These are phyloP conservation scores for Drosophila subsilvestris DNA, from an alignment of 2,888 invertebrate genomes.

Conservation along the genomic window DNA sequence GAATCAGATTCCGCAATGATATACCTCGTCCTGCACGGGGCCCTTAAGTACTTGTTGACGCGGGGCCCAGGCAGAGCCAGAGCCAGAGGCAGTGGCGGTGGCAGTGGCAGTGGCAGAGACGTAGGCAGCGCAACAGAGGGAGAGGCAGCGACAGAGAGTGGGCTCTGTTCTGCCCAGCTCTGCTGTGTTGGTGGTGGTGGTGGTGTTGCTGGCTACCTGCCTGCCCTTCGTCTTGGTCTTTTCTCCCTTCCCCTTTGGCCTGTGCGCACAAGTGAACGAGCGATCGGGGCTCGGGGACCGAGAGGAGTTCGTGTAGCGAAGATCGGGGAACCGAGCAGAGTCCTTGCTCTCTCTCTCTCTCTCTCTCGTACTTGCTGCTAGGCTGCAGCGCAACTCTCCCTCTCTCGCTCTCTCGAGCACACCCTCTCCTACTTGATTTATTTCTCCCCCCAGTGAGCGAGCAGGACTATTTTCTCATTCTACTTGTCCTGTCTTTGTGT, in stretches of 20 bases:
- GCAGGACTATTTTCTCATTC: conserved; percentile 24
- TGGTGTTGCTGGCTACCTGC: conserved; percentile 30
- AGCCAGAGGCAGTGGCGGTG: conserved; percentile 19
- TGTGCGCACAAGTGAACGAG: conserved; percentile 55
- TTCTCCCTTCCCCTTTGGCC: conserved; percentile 37
- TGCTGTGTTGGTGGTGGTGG: conserved; percentile 7
- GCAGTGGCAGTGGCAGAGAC: conserved; percentile 17
- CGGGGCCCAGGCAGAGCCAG: conserved; percentile 21
- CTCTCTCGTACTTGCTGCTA: conserved; percentile 16
- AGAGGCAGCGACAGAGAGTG: not conserved
- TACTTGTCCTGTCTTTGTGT: conserved; percentile 59
- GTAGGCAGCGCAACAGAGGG: conserved; percentile 24
- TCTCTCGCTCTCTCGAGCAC: conserved; percentile 3
- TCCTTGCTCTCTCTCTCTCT: conserved; percentile 9
- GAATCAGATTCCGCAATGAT: conserved; percentile 86
- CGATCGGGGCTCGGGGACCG: not conserved
- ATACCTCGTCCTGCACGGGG: conserved; percentile 84
- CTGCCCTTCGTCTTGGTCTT: conserved; percentile 23
- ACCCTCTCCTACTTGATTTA: conserved; percentile 25
- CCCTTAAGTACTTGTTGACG: conserved; percentile 80
- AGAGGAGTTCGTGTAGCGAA: too few relatives aligned
- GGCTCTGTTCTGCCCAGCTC: not conserved
- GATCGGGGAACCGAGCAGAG: not conserved
- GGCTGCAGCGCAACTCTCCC: conserved; percentile 47
- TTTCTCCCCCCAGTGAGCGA: conserved; percentile 3